A percentile compares a stretch with the other conserved stretches of the same genome.
Conservation (phyloP, 2,113 vertebrate species). For the Rhineura floridana region DNA sequence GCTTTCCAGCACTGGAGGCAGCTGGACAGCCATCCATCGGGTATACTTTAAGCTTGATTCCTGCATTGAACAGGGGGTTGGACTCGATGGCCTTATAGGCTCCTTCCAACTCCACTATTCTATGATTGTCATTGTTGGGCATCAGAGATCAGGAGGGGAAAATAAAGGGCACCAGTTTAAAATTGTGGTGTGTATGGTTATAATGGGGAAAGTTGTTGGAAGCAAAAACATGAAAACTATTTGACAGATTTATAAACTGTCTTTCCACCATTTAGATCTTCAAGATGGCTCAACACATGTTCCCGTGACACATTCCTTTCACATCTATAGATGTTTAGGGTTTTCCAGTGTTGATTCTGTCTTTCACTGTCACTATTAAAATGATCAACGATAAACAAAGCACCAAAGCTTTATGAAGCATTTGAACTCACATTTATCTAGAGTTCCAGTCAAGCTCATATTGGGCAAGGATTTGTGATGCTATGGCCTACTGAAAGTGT, state of each 20-base stretch:
- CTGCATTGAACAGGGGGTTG: too few relatives aligned
- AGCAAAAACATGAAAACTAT: too few relatives aligned
- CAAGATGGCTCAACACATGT: neutral
- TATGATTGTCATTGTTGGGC: neutral
- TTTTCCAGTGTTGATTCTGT: neutral
- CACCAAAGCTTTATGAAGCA: neutral
- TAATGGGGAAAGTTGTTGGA: too few relatives aligned
- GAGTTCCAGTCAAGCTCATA: neutral
- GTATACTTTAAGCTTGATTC: too few relatives aligned
- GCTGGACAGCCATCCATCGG: too few relatives aligned
- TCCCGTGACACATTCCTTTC: neutral
- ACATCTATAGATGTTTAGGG: neutral
- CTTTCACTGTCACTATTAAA: neutral
- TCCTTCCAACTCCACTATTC: too few relatives aligned
- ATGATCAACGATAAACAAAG: neutral
- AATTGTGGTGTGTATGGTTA: neutral
- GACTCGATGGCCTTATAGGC: too few relatives aligned
- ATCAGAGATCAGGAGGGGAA: neutral
- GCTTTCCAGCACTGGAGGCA: too few relatives aligned
- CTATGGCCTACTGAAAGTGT: neutral
- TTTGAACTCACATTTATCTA: neutral
- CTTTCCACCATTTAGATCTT: neutral
- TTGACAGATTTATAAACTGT: neutral
- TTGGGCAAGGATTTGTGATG: neutral
- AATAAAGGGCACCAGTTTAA: neutral